Conservation (phyloP, 2,797 vertebrate genomes). For the Emydoidea blandingii region DNA sequence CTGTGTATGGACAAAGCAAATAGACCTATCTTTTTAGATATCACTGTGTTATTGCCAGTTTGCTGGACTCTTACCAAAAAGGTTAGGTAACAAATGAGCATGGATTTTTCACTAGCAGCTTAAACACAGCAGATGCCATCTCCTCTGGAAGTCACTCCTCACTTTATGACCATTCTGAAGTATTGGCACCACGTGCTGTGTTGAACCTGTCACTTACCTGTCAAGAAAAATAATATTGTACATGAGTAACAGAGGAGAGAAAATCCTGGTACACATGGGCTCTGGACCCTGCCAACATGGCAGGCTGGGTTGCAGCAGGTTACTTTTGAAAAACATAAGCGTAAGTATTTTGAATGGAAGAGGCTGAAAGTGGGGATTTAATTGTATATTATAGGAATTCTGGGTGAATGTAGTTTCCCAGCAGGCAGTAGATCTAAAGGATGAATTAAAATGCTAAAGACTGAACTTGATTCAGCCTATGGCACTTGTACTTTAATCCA, state of each 20-base stretch:
- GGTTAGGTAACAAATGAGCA: conserved; percentile 7
- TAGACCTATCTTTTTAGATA: not conserved
- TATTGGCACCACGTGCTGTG: not conserved
- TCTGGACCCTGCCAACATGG: not conserved
- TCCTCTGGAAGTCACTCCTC: not conserved
- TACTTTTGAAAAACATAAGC: not conserved
- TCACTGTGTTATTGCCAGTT: not conserved
- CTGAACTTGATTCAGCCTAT: accelerated
- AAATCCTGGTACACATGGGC: not conserved
- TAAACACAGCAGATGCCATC: not conserved
- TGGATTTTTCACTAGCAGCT: not conserved
- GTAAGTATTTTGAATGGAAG: not conserved
- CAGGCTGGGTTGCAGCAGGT: not conserved
- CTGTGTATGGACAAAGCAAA: not conserved
- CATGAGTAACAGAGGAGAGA: not conserved
- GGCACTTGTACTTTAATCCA: not conserved
- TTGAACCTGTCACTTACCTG: not conserved
- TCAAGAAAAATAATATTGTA: not conserved
- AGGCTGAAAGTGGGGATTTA: not conserved
- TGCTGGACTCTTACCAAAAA: conserved; percentile 18
- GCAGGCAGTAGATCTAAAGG: accelerated
- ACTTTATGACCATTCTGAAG: conserved; percentile 15
- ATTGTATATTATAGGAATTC: accelerated
- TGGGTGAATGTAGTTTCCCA: not conserved
- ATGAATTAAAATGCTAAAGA: not conserved